Conservation (phyloP, 1,140 invertebrate genomes). For the Drosophila kanapiae region DNA sequence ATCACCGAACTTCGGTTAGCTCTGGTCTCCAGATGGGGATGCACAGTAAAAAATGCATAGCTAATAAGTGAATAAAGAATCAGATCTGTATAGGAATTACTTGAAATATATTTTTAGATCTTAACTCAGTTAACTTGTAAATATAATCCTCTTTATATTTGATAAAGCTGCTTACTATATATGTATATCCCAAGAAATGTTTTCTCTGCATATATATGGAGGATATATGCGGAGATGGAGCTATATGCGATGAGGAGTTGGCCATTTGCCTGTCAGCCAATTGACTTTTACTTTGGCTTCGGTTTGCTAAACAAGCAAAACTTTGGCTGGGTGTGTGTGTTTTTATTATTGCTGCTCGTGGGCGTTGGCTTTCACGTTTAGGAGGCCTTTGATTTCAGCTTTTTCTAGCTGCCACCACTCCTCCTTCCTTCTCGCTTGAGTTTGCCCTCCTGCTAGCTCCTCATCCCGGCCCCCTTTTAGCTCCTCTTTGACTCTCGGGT, state of each 20-base stretch:
- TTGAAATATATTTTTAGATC: not conserved
- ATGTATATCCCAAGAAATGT: too few relatives aligned
- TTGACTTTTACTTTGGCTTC: conserved; percentile 74
- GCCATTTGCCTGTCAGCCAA: conserved; percentile 72
- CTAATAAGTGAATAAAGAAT: not conserved
- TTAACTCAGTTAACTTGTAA: not conserved
- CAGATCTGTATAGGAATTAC: not conserved
- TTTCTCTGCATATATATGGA: conserved; percentile 10
- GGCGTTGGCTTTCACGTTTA: conserved; percentile 79
- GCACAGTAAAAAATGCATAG: conserved; percentile 5
- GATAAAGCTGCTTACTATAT: not conserved
- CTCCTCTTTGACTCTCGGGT: conserved; percentile 37
- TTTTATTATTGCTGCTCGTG: conserved; percentile 46
- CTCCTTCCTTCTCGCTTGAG: not conserved
- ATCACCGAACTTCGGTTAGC: conserved; percentile 40
- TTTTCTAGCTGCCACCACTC: conserved; percentile 43
- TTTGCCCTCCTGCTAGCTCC: not conserved
- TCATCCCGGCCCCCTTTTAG: not conserved
- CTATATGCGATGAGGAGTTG: conserved; percentile 16
- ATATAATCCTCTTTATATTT: not conserved
- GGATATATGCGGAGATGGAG: conserved; percentile 25
- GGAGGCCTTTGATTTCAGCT: conserved; percentile 53
- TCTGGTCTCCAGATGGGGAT: conserved; percentile 1
- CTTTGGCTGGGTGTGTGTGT: conserved; percentile 41
- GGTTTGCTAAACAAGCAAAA: conserved; percentile 59